Evolutionary conservation across 2,888 invertebrate species (phyloP), one percentile per base, ranked within the genome.

Genomic region (Proisotoma minuta): DNA sequence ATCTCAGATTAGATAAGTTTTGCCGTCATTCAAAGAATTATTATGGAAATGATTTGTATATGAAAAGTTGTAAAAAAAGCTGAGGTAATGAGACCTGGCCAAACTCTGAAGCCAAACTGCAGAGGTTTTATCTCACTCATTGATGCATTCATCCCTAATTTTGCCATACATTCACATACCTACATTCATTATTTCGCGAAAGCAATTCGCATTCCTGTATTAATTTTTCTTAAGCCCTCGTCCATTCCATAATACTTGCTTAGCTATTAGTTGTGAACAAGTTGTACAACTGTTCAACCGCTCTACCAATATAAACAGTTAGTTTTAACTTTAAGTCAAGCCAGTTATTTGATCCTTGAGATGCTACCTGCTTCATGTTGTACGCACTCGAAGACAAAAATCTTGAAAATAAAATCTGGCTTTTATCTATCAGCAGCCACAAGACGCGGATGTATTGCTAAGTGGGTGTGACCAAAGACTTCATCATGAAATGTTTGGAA

Each of bases 251-350:
- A n/a, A n/a, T n/a, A n/a, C n/a, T n/a, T n/a, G n/a, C n/a, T n/a
- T n/a, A n/a, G n/a, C n/a, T n/a, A n/a, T n/a, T n/a, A n/a, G n/a
- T n/a, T n/a, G n/a, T n/a, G n/a, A n/a, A n/a, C n/a, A n/a, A n/a
- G n/a, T n/a, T n/a, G n/a, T n/a, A n/a, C n/a, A n/a, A n/a, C n/a
- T n/a, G n/a, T n/a, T n/a, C n/a, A n/a, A n/a, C n/a, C n/a, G n/a
- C n/a, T n/a, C n/a, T n/a, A n/a, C n/a, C n/a, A n/a, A 43, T 43
- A 20, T 15, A 43, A 43, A 43, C 43, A 43, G 43, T 43, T 43
- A 43, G 43, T 18, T 43, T 43, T 43, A 18, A n/a, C n/a, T 20
- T 15, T 43, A 43, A 43, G 18, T 43, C 18, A 43, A 43, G 43
- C 43, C 43, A 43, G 43, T 43, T 43, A n/a, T 20, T 43, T 43